These are phyloP conservation scores for Argyresthia goedartella DNA, from an alignment of 2,888 invertebrate genomes.

Conservation along the genomic window DNA sequence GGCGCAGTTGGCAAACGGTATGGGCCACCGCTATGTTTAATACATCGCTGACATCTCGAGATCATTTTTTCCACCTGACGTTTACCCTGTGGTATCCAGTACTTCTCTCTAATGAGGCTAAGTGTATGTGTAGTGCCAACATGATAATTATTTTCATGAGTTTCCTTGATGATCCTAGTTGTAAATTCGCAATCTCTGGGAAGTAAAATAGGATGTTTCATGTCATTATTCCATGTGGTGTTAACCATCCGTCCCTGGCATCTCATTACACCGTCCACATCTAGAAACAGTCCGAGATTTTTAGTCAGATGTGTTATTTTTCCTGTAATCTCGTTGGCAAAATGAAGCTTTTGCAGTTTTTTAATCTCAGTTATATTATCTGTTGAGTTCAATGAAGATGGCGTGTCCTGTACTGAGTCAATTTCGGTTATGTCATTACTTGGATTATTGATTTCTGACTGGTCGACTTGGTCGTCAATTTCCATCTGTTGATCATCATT, in stretches of 20 bases:
- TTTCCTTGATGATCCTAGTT: background rate
- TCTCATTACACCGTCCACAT: slow-evolving; percentile 5
- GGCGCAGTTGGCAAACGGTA: slow-evolving; percentile 9
- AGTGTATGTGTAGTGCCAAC: slow-evolving; percentile 7
- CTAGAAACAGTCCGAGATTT: slow-evolving; percentile 2
- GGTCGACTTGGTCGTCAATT: too few relatives aligned
- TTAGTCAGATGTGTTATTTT: background rate
- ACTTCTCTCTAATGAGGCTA: background rate
- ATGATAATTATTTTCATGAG: slow-evolving; percentile 10
- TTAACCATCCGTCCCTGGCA: slow-evolving; percentile 4
- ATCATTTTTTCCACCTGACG: slow-evolving; percentile 5
- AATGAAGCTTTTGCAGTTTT: background rate
- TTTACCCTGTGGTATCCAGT: slow-evolving; percentile 2
- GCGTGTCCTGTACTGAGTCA: too few relatives aligned
- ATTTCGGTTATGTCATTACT: too few relatives aligned
- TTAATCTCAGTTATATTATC: background rate
- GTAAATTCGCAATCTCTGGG: slow-evolving; percentile 6
- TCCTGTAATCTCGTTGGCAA: slow-evolving; percentile 2
- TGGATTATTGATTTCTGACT: too few relatives aligned
- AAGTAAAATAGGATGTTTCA: slow-evolving; percentile 8
- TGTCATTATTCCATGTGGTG: slow-evolving; percentile 3
- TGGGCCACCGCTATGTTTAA: slow-evolving; percentile 10
- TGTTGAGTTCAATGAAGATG: background rate
- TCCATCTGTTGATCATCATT: too few relatives aligned
- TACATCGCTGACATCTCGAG: slow-evolving; percentile 6